Percentiles rank a stretch among this genome's conserved stretches.
Evolutionary conservation across 2,888 invertebrate species (phyloP).

Genomic region (Netelia inedita): DNA sequence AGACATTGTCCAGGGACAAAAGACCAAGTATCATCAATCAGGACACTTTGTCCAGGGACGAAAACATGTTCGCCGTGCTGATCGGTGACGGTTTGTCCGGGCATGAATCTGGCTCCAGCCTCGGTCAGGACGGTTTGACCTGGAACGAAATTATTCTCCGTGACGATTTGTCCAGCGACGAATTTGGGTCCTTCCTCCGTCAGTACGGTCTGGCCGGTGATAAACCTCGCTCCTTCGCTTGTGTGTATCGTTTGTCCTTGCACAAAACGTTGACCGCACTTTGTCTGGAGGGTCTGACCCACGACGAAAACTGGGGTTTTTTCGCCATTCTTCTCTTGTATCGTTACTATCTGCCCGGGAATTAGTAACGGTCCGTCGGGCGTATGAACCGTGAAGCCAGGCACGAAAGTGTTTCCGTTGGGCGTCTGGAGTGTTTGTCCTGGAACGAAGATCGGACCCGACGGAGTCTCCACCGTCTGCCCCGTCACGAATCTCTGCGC

Average conservation of each 20-base stretch:
- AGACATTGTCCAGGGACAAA: slow-evolving; percentile 89
- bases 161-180: slow-evolving; percentile 87
- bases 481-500: slow-evolving; percentile 90
- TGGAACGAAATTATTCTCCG: slow-evolving; percentile 83
- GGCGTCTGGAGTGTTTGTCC: slow-evolving; percentile 91
- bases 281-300: slow-evolving; percentile 89
- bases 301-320: slow-evolving; percentile 88
- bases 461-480: slow-evolving; percentile 90
- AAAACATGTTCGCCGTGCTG: slow-evolving; percentile 88
- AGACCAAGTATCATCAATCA: slow-evolving; percentile 87
- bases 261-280: slow-evolving; percentile 86
- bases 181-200: slow-evolving; percentile 88
- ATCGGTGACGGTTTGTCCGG: slow-evolving; percentile 88
- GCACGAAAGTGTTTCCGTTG: slow-evolving; percentile 89
- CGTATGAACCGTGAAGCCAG: slow-evolving; percentile 90
- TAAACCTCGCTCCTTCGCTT: slow-evolving; percentile 87
- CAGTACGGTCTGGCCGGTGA: slow-evolving; percentile 88
- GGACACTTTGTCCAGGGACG: slow-evolving; percentile 88
- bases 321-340: slow-evolving; percentile 86
- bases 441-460: slow-evolving; percentile 90
- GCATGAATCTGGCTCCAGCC: slow-evolving; percentile 87
- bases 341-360: slow-evolving; percentile 90
- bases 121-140: slow-evolving; percentile 83
- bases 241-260: slow-evolving; percentile 89
- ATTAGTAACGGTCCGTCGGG: slow-evolving; percentile 89